Evolutionary conservation across 1,140 invertebrate species (phyloP), one percentile per base, ranked within the genome.

Genomic region (Hylaeus anthracinus): DNA sequence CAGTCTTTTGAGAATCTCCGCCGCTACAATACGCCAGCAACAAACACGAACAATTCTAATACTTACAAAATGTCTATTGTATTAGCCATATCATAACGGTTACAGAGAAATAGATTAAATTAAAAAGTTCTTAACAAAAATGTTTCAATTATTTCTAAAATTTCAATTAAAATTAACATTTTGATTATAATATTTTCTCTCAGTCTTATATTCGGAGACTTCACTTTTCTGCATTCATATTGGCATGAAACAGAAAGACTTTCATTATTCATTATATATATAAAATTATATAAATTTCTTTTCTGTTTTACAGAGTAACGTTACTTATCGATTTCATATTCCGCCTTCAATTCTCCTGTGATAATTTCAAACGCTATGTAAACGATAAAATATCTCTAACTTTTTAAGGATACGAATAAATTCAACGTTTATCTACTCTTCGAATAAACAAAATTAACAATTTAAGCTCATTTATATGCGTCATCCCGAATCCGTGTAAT

Each of bases 1-100:
- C 74, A 69, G 74, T 77, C 65, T 77, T 77, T 61, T 56, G 5
- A 45, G 5, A 45, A 69, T 67, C 2, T 48, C 2, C 5, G 37
- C 15, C 65, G 37, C 4, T 51, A 15, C 39, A 41, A 41, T 1
- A n/a, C 6, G 1, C 14, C 9, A 43, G 14, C 15, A 71, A 77
- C 45, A 2, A 61, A 26, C 41, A 58, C 3, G n/a, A 76, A 51
- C 26, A 15, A 51, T n/a, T 15, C 6, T 51, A 71, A 43, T 10
- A 1, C 3, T 10, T 74, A 58, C 26, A 5, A 70, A 37, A 48
- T 60, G 3, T 48, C 12, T 37, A 43, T 55, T 12, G 3, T 9
- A 14, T 26, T 26, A 26, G 26, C 26, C 26, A 26, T 26, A 26
- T 26, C 26, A 26, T 26, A 26, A 26, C 26, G 26, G 26, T 26